A percentile compares a stretch with the other conserved stretches of the same genome.
Conservation (phyloP, 2,797 vertebrate species). For the Leucoraja ocellata region DNA sequence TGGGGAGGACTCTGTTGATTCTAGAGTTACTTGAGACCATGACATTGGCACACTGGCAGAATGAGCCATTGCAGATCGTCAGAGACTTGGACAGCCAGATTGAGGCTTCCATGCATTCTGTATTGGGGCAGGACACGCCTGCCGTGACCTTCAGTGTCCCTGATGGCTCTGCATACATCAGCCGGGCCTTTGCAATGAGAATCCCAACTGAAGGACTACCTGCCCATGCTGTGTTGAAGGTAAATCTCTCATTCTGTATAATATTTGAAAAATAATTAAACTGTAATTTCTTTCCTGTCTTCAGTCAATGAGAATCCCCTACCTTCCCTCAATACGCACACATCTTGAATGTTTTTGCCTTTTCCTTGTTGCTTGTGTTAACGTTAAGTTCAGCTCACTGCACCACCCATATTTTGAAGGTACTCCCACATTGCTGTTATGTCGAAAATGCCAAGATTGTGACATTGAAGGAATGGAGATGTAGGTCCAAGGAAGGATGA, state of each 20-base stretch:
- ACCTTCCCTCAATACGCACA: background rate
- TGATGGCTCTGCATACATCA: conserved; percentile 78
- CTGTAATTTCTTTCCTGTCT: background rate
- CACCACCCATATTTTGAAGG: background rate
- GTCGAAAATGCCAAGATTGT: too few species aligned
- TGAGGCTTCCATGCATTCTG: conserved; percentile 86
- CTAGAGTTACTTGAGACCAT: conserved; percentile 61
- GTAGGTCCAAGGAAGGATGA: background rate
- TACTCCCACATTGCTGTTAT: background rate
- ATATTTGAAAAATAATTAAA: background rate
- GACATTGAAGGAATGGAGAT: background rate
- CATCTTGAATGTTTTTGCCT: background rate
- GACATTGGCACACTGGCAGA: conserved; percentile 59
- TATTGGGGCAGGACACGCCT: conserved; percentile 60
- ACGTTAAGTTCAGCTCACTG: background rate
- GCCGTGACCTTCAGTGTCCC: conserved; percentile 65
- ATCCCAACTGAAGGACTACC: conserved; percentile 71
- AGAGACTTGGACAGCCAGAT: conserved; percentile 73
- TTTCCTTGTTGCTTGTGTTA: background rate
- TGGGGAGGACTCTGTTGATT: conserved; percentile 70
- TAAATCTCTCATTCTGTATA: conserved; percentile 53
- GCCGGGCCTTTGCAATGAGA: conserved; percentile 76
- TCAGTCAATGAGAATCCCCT: background rate
- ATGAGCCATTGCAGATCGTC: conserved; percentile 60
- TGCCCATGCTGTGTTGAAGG: conserved; percentile 69